Evolutionary conservation across 2,888 invertebrate genomes (phyloP), one percentile per base, ranked within the genome.

Genomic region (Syrphus vitripennis): DNA sequence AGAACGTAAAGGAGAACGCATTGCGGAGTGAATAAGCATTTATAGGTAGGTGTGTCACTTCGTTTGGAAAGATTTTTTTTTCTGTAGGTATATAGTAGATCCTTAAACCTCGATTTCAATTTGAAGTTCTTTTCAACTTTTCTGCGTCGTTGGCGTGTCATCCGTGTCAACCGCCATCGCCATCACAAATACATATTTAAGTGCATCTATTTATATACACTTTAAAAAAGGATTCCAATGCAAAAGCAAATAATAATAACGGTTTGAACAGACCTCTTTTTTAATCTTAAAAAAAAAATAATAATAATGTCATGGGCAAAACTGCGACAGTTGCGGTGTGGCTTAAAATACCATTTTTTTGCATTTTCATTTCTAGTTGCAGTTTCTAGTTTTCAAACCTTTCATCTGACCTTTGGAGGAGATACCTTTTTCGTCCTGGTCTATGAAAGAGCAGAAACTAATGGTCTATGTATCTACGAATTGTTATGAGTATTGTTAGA

Each of bases 241-340:
- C 63, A 75, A 63, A 45, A 42, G 70, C 75, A 80, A 80, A 76
- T 50, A 81, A 65, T 81, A 37, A 71, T 50, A 71, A 31, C 67
- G 70, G 80, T 74, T 83, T 61, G 34, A 40, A 37, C 59, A 53
- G 61, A 63, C 16, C 42, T 63, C 21, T 12, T 34, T 19, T 31
- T 45, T 14, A 50, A 50, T 50, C n/a, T 14, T 26, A 4, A 29
- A 57, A 40, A 16, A 42, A 31, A 63, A 65, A 65, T 10, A 63
- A 63, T 16, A 65, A 76, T 65, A 77, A 82, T 71, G 82, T 82
- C 82, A 82, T 55, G 78, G 72, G 78, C 63, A n/a, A n/a, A n/a
- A n/a, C n/a, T n/a, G n/a, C n/a, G n/a, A n/a, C n/a, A n/a, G 63
- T 63, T 37, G 24, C 45, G 40, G 16, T 53, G 26, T 50, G 42